Evolutionary conservation across 2,113 vertebrate species (phyloP).

Genomic region (Dicrurus megarhynchus): DNA sequence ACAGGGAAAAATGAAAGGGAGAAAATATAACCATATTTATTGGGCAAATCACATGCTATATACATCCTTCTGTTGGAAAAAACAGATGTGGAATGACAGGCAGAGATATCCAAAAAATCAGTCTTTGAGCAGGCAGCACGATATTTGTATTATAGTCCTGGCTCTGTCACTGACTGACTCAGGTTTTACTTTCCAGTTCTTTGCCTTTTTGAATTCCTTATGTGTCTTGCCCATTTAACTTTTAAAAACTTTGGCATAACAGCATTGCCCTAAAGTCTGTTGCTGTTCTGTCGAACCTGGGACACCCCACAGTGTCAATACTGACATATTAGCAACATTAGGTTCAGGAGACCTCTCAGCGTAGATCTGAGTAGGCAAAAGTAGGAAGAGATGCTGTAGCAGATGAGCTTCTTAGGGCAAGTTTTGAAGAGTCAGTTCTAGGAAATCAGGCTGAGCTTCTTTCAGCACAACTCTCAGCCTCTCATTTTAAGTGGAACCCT

Average conservation of each 20-base stretch:
- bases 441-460: background rate
- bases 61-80: background rate
- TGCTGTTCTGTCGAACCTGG: background rate
- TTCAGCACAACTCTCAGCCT: background rate
- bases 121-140: background rate
- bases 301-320: background rate
- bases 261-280: background rate
- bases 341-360: background rate
- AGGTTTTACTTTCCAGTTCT: background rate
- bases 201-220: background rate
- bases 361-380: background rate
- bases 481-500: background rate
- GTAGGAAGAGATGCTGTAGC: background rate
- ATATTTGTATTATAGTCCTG: background rate
- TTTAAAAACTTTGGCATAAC: background rate
- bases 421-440: background rate
- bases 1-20: conserved; percentile 14
- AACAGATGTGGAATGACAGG: background rate
- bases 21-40: background rate
- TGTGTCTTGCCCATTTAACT: background rate
- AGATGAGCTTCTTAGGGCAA: background rate
- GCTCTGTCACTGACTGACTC: background rate
- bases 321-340: background rate
- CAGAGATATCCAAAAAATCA: background rate
- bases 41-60: background rate